phyloP scores from a whole-genome alignment of 2,888 invertebrate species.

The Oasisia sp. region DNA sequence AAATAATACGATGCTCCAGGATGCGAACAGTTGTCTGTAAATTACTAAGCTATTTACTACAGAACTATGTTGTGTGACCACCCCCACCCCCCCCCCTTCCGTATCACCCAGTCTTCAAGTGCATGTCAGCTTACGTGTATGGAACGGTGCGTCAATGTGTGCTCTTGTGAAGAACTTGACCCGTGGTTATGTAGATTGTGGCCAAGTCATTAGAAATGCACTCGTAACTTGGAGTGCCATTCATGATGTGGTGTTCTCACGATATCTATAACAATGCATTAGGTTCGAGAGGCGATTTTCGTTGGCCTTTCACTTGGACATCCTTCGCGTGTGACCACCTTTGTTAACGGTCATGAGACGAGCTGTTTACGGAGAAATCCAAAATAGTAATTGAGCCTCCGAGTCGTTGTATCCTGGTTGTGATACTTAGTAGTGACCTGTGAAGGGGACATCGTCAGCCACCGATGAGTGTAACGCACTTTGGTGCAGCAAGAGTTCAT shows the following conservation, averaged over 20 bases:
- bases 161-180: neutral
- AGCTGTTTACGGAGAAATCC: neutral
- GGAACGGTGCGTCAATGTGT: neutral
- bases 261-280: neutral
- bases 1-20: too few relatives aligned
- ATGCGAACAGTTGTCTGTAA: too few relatives aligned
- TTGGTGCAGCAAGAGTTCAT: too few relatives aligned
- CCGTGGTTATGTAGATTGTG: neutral
- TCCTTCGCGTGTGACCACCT: neutral
- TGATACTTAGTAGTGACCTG: neutral
- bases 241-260: neutral
- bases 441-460: neutral
- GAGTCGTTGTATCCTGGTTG: neutral
- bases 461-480: too few relatives aligned
- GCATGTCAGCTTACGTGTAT: neutral
- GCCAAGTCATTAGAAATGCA: constrained; percentile 13
- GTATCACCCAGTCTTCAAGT: neutral
- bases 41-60: too few relatives aligned
- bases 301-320: neutral
- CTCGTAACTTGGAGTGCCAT: neutral
- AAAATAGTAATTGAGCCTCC: neutral
- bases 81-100: neutral
- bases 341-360: neutral
- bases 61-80: neutral
- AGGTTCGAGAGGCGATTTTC: neutral